Evolutionary conservation across 1,140 invertebrate species (phyloP).

Genomic region (Radopholus similis): DNA sequence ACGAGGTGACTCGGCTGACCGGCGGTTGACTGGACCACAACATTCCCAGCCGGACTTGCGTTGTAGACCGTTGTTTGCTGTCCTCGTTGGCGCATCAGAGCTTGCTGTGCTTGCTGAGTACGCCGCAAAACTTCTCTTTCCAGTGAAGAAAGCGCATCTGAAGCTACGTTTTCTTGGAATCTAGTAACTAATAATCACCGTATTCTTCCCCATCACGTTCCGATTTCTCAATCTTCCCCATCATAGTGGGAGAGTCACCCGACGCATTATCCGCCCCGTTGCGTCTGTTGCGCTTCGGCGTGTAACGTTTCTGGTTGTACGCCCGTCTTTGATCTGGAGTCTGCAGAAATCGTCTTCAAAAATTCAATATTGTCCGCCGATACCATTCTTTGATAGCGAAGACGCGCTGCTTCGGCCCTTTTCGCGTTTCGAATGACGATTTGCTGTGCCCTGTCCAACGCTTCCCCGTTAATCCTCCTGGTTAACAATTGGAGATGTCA

Average conservation of each 20-base stretch:
- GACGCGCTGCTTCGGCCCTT: conserved; percentile 37
- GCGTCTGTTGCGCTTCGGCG: conserved; percentile 39
- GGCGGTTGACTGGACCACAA: too few species aligned
- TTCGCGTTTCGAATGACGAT: conserved; percentile 44
- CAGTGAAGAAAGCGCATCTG: conserved; percentile 33
- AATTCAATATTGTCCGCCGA: not conserved
- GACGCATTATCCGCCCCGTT: not conserved
- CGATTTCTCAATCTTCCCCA: not conserved
- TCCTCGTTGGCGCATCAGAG: conserved; percentile 25
- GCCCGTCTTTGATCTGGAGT: conserved; percentile 41
- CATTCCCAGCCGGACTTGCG: too few species aligned
- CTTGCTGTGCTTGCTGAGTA: conserved; percentile 39
- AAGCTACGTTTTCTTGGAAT: conserved; percentile 9
- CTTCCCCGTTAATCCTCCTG: conserved; percentile 37
- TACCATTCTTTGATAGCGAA: conserved; percentile 41
- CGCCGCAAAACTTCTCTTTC: conserved; percentile 34
- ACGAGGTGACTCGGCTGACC: too few species aligned
- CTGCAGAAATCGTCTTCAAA: conserved; percentile 1
- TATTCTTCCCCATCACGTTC: conserved; percentile 32
- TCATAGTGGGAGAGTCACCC: not conserved
- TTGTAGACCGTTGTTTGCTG: too few species aligned
- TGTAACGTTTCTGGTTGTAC: conserved; percentile 49
- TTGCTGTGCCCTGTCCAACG: conserved; percentile 44
- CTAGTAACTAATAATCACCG: not conserved
- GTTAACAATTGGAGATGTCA: not conserved